phyloP scores from a whole-genome alignment of 30 jellyfish, hydroid and myxozoan genomes.

The Nemopilema nomurai region DNA sequence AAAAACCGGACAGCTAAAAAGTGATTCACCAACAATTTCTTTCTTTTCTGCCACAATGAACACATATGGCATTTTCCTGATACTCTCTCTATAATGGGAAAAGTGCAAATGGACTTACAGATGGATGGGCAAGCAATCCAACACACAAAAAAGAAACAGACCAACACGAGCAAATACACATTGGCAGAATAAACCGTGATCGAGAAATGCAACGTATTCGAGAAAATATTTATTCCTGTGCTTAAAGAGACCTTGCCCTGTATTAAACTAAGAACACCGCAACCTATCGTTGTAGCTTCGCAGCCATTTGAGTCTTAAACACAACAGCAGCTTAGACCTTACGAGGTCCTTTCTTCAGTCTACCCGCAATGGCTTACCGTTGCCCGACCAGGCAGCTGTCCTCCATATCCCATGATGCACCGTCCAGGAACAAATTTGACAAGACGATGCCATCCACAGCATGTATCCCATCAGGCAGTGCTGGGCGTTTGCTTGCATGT shows the following conservation, averaged over 20 bases:
- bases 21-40: background rate
- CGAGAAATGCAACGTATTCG: background rate
- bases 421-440: constrained; percentile 36
- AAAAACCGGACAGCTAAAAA: constrained; percentile 7
- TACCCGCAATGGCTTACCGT: constrained; percentile 12
- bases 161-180: background rate
- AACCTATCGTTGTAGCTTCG: background rate
- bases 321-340: too few relatives aligned
- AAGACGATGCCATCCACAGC: constrained; percentile 32
- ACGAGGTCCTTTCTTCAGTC: too few relatives aligned
- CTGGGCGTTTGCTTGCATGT: constrained; percentile 11
- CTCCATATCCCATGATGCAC: constrained; percentile 56
- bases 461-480: constrained; percentile 13
- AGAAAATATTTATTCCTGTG: too few relatives aligned
- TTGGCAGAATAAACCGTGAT: background rate
- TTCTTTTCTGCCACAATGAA: constrained; percentile 10
- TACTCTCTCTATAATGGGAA: background rate
- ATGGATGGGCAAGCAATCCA: too few relatives aligned
- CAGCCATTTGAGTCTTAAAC: too few relatives aligned
- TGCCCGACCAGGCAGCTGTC: constrained; percentile 10
- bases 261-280: background rate
- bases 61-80: constrained; percentile 21
- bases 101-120: too few relatives aligned
- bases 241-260: too few relatives aligned
- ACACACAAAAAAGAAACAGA: background rate